phyloP scores from a whole-genome alignment of 2,113 vertebrate species.

The Tachycineta bicolor region DNA sequence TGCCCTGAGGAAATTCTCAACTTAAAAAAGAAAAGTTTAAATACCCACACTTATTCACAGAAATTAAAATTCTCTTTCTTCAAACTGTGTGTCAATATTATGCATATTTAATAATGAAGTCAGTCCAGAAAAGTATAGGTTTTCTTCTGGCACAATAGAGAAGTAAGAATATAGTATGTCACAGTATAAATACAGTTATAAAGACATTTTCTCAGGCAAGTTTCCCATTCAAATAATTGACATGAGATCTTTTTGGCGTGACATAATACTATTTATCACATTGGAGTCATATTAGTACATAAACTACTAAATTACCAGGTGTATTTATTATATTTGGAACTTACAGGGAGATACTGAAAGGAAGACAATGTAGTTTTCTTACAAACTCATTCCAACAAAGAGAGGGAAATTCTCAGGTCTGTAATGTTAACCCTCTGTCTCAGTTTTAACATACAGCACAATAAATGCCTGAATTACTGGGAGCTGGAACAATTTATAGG shows the following conservation, averaged over 20 bases:
- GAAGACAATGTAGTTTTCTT: not conserved
- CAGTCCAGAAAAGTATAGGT: not conserved
- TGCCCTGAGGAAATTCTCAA: not conserved
- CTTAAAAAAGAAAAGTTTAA: not conserved
- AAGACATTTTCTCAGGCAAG: not conserved
- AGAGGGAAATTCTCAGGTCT: not conserved
- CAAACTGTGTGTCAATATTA: not conserved
- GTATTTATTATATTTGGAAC: not conserved
- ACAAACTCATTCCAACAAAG: not conserved
- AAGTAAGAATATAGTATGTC: not conserved
- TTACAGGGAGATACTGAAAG: not conserved
- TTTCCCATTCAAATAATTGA: not conserved
- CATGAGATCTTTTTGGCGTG: not conserved
- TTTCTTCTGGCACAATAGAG: not conserved
- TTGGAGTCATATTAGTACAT: not conserved
- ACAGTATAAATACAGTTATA: not conserved
- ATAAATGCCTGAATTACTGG: not conserved
- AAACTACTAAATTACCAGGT: not conserved
- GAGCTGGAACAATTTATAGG: not conserved
- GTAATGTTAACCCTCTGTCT: not conserved
- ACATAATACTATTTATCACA: not conserved
- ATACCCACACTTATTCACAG: not conserved
- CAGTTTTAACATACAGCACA: not conserved
- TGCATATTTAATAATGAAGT: not conserved
- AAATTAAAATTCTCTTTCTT: not conserved